Base-by-base conservation (phyloP, 2,888 invertebrate species). In the Ophion slaviceki region DNA sequence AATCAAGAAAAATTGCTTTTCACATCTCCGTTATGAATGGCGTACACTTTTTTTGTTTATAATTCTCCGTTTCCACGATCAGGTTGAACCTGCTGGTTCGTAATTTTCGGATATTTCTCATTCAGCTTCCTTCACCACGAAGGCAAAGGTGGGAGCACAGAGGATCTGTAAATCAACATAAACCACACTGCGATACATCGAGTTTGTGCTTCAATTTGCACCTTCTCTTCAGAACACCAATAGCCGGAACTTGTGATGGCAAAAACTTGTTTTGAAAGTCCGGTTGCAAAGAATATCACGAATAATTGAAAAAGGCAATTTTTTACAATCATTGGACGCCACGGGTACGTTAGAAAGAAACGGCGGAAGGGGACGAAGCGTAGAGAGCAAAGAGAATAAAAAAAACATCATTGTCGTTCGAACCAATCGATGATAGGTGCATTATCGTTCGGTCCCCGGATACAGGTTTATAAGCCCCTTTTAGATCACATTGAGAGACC, bases 391-490 rank as follows among this genome's bases (percentile, higher is more conserved):
- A 20, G 20, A 57, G 61, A 61, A 61, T 74, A 74, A 78, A 64
- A 70, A 66, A 70, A 40, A 47, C 40, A 53, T 24, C 40, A 62
- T 32, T 61, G 77, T 67, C 72, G 61, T 82, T 90, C 88, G 87
- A 85, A 87, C 75, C 88, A 91, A 91, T 89, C 87, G 86, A 86
- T 88, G 91, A 91, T 92, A 92, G 87, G 87, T 84, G 75, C 83
- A 91, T 90, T 92, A 91, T 92, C 92, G 90, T 91, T 92, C 89
- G 89, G 87, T 86, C 89, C 88, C 90, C 91, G 91, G 91, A 92
- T 91, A 90, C 89, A 89, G 89, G 89, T 89, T 91, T 90, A 90
- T 90, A 91, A 92, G 91, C 90, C 90, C 91, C 89, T 90, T 53
- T 80, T 89, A 88, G 90, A 91, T 91, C 91, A 90, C 88, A 88